These are phyloP conservation scores for Dynastes tityus DNA, from an alignment of 2,888 invertebrate genomes.

Conservation along the genomic window DNA sequence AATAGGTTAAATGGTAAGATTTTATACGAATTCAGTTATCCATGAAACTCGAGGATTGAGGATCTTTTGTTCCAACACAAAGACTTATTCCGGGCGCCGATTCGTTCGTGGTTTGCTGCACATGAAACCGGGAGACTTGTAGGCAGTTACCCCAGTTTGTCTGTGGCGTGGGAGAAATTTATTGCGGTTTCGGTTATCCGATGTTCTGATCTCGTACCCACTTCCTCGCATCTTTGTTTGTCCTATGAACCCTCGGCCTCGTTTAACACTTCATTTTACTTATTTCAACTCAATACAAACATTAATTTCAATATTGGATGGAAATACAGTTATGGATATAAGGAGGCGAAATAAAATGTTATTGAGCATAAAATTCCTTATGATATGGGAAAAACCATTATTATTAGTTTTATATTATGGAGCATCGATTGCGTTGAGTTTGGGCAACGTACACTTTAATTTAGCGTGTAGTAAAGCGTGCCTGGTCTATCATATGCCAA, in stretches of 20 bases:
- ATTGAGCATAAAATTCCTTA: neutral
- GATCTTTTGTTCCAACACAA: slow-evolving; percentile 59
- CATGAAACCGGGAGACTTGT: slow-evolving; percentile 41
- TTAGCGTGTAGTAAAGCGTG: no score
- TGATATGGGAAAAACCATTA: neutral
- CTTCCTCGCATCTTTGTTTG: slow-evolving; percentile 48
- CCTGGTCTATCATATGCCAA: no score
- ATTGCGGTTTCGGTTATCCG: slow-evolving; percentile 62
- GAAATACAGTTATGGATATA: slow-evolving; percentile 1
- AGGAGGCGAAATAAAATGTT: neutral
- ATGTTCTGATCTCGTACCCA: slow-evolving; percentile 56
- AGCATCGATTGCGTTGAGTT: no score
- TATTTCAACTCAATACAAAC: slow-evolving; percentile 32
- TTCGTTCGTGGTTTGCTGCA: slow-evolving; percentile 47
- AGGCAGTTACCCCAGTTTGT: slow-evolving; percentile 56
- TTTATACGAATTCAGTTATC: slow-evolving; percentile 53
- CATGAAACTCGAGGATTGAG: slow-evolving; percentile 53
- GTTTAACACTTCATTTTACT: slow-evolving; percentile 47
- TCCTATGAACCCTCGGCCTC: slow-evolving; percentile 49
- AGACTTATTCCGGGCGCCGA: slow-evolving; percentile 55
- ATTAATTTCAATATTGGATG: slow-evolving; percentile 31
- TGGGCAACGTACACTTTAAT: no score
- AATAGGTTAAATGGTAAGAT: slow-evolving; percentile 58
- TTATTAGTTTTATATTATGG: neutral
- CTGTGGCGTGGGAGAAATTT: slow-evolving; percentile 59